Base-by-base conservation (phyloP, 1,140 invertebrate species). In the Drosophila bocki region DNA sequence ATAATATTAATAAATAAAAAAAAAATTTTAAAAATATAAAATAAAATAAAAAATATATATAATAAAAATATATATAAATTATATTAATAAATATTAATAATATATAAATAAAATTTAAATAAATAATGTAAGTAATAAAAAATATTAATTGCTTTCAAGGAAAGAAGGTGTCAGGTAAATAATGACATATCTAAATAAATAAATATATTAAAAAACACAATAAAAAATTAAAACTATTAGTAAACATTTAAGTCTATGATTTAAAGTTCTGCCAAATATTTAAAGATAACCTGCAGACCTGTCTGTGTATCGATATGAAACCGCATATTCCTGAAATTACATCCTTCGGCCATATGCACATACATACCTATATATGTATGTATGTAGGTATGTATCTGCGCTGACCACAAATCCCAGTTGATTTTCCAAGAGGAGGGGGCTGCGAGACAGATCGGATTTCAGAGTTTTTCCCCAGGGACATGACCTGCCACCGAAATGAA, bases 401-500 rank as follows among this genome's bases (percentile, higher is more conserved):
- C 12, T n/a, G 33, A 56, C 53, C 53, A 56, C 53, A 39, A 56
- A 56, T 56, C 59, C 47, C 64, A 41, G 35, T 41, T 39, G 22
- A 29, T 33, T 68, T 50, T 41, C 13, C 22, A 7, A 32, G 17
- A 6, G 19, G 7, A 11, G 19, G 6, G 56, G 32, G n/a, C 7
- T 17, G 19, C 51, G 37, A 32, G 65, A 74, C 54, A 74, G 54
- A 74, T 74, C 70, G 67, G 53, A 74, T 74, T 72, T 74, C 54
- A 2, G 19, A 15, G 17, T 17, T 50, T 54, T 56, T 37, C 70
- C 68, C 70, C 35, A 26, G 22, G 22, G 53, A 37, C 68, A 39
- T 51, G 67, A 60, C 70, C 70, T 81, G 57, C 81, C 71, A 65
- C 17, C 60, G 29, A 58, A 75, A 51, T 75, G 72, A 80, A 83